Evolutionary conservation across 2,797 vertebrate species (phyloP).

Genomic region (Podarcis lilfordi): DNA sequence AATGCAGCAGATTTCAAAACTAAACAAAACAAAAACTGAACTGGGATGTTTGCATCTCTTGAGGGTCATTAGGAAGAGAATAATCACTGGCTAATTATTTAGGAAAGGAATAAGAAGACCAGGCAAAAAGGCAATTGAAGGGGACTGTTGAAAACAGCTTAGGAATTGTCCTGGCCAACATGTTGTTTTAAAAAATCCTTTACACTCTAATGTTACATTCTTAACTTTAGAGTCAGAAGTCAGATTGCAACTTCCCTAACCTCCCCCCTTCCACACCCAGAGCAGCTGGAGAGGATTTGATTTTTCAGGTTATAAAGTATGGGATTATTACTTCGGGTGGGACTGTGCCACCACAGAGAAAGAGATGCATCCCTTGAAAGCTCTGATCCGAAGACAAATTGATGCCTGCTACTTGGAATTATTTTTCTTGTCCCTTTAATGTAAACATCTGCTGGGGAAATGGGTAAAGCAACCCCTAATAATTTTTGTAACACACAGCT

Average conservation of each 20-base stretch:
- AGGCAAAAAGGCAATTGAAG: background rate
- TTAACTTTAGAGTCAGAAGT: conserved; percentile 3
- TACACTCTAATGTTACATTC: conserved; percentile 33
- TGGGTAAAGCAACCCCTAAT: conserved; percentile 1
- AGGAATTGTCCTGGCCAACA: background rate
- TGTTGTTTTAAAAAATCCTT: conserved; percentile 10
- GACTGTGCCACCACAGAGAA: conserved; percentile 30
- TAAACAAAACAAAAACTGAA: background rate
- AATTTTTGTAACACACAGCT: background rate
- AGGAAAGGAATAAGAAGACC: background rate
- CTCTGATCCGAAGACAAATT: conserved; percentile 23
- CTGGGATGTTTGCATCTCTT: conserved; percentile 4
- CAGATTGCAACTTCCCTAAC: conserved; percentile 25
- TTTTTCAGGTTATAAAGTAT: conserved; percentile 42
- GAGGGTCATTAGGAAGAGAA: background rate
- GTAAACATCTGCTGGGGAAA: conserved; percentile 3
- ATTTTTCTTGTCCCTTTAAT: conserved; percentile 18
- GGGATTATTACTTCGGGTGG: conserved; percentile 22
- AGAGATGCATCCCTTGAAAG: conserved; percentile 25
- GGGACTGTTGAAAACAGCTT: background rate
- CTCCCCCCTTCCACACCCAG: background rate
- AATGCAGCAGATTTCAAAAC: conserved; percentile 8
- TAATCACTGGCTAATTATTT: rapidly evolving
- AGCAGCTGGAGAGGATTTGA: conserved; percentile 24
- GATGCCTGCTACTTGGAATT: conserved; percentile 33